Conservation (phyloP, 2,888 invertebrate genomes). For the Cerastoderma edule region DNA sequence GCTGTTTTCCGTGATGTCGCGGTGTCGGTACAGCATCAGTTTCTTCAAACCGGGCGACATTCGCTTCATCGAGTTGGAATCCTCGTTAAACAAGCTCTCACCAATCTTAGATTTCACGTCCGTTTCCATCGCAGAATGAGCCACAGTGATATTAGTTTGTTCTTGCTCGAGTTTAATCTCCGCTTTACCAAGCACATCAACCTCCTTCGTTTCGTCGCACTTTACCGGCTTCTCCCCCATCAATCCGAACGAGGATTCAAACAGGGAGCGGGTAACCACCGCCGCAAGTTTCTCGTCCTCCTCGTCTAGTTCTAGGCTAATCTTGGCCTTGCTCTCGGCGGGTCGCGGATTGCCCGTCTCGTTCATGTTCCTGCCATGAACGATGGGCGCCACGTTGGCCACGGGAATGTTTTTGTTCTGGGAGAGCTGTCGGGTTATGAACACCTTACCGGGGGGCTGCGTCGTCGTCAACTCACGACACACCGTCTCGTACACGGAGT, state of each 20-base stretch:
- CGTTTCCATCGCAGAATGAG: slow-evolving; percentile 14
- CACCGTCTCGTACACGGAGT: slow-evolving; percentile 48
- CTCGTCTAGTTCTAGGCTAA: slow-evolving; percentile 42
- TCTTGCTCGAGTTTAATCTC: slow-evolving; percentile 34
- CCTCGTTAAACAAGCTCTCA: slow-evolving; percentile 41
- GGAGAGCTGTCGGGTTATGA: slow-evolving; percentile 52
- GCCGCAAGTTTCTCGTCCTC: slow-evolving; percentile 53
- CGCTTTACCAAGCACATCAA: slow-evolving; percentile 18
- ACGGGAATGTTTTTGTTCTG: slow-evolving; percentile 74
- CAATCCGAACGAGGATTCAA: slow-evolving; percentile 12
- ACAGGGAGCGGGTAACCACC: slow-evolving; percentile 45
- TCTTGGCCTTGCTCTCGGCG: slow-evolving; percentile 27
- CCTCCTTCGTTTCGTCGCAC: neutral
- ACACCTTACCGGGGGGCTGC: slow-evolving; percentile 54
- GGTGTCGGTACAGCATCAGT: slow-evolving; percentile 41
- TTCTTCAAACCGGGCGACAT: slow-evolving; percentile 51
- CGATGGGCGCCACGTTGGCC: slow-evolving; percentile 75
- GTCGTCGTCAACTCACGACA: slow-evolving; percentile 48
- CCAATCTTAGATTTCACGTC: slow-evolving; percentile 14
- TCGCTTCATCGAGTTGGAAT: slow-evolving; percentile 43
- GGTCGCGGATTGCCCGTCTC: slow-evolving; percentile 26
- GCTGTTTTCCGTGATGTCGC: slow-evolving; percentile 34
- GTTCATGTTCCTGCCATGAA: slow-evolving; percentile 59
- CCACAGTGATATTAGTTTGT: slow-evolving; percentile 22
- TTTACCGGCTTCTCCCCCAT: neutral